Percentiles rank a stretch among this genome's conserved stretches.
phyloP scores from a whole-genome alignment of 2,888 invertebrate genomes.

The Cheilosia vulpina region DNA sequence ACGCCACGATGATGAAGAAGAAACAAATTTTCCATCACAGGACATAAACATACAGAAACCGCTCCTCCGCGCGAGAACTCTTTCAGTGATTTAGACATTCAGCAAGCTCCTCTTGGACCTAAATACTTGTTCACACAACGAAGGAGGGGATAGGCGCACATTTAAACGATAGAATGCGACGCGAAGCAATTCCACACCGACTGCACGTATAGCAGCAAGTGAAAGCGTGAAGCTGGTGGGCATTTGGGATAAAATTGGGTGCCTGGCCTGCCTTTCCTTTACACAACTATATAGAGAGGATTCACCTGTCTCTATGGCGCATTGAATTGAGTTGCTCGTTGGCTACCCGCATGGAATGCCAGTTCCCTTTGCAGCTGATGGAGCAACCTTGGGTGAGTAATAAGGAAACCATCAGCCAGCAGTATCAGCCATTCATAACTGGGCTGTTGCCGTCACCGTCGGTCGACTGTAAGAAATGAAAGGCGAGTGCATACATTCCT shows the following conservation, averaged over 20 bases:
- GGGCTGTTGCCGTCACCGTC: slow-evolving; percentile 34
- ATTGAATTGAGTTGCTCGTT: slow-evolving; percentile 42
- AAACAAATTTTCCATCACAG: slow-evolving; percentile 9
- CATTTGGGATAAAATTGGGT: slow-evolving; percentile 24
- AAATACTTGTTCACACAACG: neutral
- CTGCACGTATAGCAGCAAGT: slow-evolving; percentile 15
- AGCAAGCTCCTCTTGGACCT: slow-evolving; percentile 1
- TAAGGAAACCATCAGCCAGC: slow-evolving; percentile 35
- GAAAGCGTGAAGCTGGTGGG: slow-evolving; percentile 62
- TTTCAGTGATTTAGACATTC: slow-evolving; percentile 24
- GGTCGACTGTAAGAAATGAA: slow-evolving; percentile 69
- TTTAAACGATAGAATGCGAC: slow-evolving; percentile 28
- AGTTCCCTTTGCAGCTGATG: slow-evolving; percentile 53
- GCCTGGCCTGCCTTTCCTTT: slow-evolving; percentile 24
- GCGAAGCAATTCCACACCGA: slow-evolving; percentile 3
- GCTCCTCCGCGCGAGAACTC: neutral
- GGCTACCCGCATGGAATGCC: slow-evolving; percentile 5
- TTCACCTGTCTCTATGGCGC: slow-evolving; percentile 52
- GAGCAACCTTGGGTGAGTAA: slow-evolving; percentile 40
- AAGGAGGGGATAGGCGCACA: neutral
- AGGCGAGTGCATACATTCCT: slow-evolving; percentile 36
- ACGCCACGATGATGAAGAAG: neutral
- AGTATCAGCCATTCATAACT: slow-evolving; percentile 49
- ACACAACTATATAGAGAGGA: slow-evolving; percentile 20
- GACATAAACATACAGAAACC: slow-evolving; percentile 43